Evolutionary conservation across 2,888 invertebrate genomes (phyloP).

Genomic region (Drosophila nr. perissopoda): DNA sequence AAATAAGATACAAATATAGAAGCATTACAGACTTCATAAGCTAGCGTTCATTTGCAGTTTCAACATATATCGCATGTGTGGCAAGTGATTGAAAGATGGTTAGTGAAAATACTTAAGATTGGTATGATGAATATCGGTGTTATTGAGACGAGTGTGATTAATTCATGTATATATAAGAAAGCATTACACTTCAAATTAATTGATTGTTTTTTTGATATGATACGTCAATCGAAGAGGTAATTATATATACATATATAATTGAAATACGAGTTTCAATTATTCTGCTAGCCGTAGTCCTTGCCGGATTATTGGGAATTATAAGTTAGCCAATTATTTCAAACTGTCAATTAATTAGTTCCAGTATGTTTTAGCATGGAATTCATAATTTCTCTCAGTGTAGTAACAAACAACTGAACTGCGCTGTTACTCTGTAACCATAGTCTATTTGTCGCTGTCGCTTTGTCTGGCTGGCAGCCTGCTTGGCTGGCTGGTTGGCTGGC

Average conservation of each 20-base stretch:
- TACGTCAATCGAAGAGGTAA: no score
- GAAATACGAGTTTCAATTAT: background rate
- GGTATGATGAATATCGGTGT: background rate
- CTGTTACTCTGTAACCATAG: slow-evolving; percentile 34
- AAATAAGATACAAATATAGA: background rate
- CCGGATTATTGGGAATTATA: background rate
- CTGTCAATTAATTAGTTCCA: background rate
- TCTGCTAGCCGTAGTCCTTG: background rate
- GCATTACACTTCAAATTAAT: background rate
- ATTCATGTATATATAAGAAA: background rate
- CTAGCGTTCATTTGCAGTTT: background rate
- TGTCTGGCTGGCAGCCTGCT: slow-evolving; percentile 3
- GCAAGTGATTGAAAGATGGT: no score
- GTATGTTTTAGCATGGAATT: background rate
- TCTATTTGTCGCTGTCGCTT: slow-evolving; percentile 67
- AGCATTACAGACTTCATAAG: background rate
- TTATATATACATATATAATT: no score
- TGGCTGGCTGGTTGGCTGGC: background rate
- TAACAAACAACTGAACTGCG: slow-evolving; percentile 3
- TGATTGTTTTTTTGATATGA: background rate
- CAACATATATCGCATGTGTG: background rate
- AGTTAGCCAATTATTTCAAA: background rate
- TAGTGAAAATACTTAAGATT: background rate
- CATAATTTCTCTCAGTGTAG: slow-evolving; percentile 13
- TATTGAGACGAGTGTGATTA: background rate